A percentile compares a stretch with the other conserved stretches of the same genome.
phyloP scores from a whole-genome alignment of 2,113 vertebrate genomes.

The Peromyscus maniculatus region DNA sequence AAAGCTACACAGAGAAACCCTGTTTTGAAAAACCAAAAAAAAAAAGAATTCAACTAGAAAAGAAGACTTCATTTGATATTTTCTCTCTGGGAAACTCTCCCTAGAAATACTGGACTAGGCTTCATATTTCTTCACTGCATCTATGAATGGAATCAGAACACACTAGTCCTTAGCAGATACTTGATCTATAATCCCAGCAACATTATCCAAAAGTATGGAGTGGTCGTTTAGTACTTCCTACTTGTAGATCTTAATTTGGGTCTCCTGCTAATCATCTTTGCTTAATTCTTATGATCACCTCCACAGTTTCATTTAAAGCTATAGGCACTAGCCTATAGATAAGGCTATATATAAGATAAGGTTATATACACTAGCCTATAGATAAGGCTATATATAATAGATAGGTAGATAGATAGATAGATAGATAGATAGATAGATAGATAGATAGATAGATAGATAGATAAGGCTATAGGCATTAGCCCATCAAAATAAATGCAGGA shows the following conservation, averaged over 20 bases:
- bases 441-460: not conserved
- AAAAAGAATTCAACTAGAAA: not conserved
- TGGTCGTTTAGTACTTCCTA: not conserved
- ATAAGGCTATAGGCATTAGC: not conserved
- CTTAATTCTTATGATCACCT: not conserved
- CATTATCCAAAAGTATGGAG: not conserved
- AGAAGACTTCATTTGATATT: too few species aligned
- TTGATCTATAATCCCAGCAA: not conserved
- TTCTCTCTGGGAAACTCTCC: slow-evolving; percentile 32
- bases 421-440: too few species aligned
- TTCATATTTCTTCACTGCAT: not conserved
- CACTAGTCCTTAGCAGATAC: not conserved
- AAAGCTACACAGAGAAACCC: too few species aligned
- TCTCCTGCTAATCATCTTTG: not conserved
- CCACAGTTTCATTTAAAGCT: not conserved
- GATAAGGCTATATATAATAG: too few species aligned
- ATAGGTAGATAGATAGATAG: too few species aligned
- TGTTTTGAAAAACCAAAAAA: too few species aligned
- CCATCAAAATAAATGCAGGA: not conserved
- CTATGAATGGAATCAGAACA: not conserved
- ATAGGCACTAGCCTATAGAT: not conserved
- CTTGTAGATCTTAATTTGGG: not conserved
- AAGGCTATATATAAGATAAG: too few species aligned
- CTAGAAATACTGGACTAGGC: not conserved
- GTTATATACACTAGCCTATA: too few species aligned